Conservation (phyloP, 2,888 invertebrate species). For the Entomobrya multifasciata region DNA sequence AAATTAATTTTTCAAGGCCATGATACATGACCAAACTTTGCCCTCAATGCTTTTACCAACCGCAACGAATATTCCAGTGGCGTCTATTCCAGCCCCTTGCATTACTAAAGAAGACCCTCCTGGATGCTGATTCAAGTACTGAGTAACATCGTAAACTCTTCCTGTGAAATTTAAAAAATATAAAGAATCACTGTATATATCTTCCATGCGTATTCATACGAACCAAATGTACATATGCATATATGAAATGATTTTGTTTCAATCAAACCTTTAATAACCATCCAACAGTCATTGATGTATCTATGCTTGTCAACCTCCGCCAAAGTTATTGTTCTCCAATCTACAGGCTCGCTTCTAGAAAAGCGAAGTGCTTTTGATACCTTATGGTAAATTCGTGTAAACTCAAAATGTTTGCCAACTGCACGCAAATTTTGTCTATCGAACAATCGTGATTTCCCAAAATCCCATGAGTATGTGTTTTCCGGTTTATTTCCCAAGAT, state of each 20-base stretch:
- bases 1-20: too few species aligned
- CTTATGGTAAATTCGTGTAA: slow-evolving; percentile 55
- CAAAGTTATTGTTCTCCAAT: slow-evolving; percentile 63
- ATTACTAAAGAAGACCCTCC: slow-evolving; percentile 74
- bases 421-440: slow-evolving; percentile 19
- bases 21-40: too few species aligned
- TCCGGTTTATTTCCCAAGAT: not conserved
- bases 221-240: too few species aligned
- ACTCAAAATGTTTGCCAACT: slow-evolving; percentile 46
- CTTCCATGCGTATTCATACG: too few species aligned
- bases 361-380: slow-evolving; percentile 45
- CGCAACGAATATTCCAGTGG: slow-evolving; percentile 53
- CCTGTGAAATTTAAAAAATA: not conserved
- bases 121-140: slow-evolving; percentile 73
- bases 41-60: not conserved
- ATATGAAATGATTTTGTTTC: too few species aligned
- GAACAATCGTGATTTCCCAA: slow-evolving; percentile 36
- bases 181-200: not conserved
- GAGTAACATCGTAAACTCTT: slow-evolving; percentile 73
- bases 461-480: slow-evolving; percentile 52
- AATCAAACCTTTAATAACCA: slow-evolving; percentile 67
- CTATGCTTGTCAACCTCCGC: slow-evolving; percentile 71
- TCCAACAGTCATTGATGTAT: slow-evolving; percentile 70
- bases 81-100: slow-evolving; percentile 74
- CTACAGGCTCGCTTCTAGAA: slow-evolving; percentile 48